Conservation (phyloP, 2,113 vertebrate genomes). For the Calcarius ornatus region DNA sequence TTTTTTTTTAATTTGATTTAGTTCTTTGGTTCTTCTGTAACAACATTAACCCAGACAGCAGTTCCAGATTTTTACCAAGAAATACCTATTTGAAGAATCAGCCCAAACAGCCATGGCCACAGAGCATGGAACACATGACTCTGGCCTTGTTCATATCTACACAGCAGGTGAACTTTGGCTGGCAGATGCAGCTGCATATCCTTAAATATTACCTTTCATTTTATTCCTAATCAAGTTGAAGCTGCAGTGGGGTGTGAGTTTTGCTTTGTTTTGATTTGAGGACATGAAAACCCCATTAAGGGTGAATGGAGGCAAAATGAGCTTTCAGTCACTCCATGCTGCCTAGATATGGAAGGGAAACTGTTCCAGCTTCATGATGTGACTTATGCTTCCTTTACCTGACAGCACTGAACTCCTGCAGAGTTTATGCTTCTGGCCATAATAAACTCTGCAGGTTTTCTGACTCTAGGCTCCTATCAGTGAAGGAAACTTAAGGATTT, state of each 20-base stretch:
- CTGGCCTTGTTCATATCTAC: neutral
- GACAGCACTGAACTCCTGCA: neutral
- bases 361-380: neutral
- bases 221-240: neutral
- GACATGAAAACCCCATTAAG: neutral
- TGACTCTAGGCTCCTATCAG: neutral
- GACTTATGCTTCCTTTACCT: neutral
- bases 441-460: neutral
- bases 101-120: neutral
- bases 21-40: neutral
- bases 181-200: neutral
- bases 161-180: neutral
- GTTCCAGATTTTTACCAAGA: neutral
- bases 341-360: neutral
- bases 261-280: neutral
- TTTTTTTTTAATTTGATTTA: neutral
- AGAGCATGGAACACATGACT: neutral
- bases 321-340: neutral
- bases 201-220: neutral
- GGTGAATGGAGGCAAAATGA: neutral
- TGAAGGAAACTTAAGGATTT: neutral
- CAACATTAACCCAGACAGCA: neutral
- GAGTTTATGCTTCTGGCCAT: neutral
- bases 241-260: neutral
- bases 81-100: neutral